A percentile compares a stretch with the other conserved stretches of the same genome.
These are phyloP conservation scores for Melanotaenia boesemani DNA, from an alignment of 2,797 vertebrate species.

Conservation along the genomic window DNA sequence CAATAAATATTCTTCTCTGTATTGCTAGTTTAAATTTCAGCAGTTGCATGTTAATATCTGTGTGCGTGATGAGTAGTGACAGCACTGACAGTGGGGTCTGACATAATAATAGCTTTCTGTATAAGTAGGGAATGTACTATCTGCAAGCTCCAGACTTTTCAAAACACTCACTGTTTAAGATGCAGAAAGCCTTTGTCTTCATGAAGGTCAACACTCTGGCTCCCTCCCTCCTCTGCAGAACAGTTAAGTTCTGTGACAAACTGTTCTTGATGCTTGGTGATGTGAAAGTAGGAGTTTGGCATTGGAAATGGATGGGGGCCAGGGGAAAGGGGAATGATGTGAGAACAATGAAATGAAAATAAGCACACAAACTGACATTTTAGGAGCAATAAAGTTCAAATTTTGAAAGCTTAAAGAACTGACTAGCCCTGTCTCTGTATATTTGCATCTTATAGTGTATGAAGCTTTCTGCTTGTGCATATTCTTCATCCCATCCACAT, in stretches of 20 bases:
- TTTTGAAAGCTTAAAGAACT: neutral
- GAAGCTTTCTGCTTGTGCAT: constrained; percentile 4
- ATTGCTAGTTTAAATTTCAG: constrained; percentile 23
- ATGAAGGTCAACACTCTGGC: constrained; percentile 65
- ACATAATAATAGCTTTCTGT: constrained; percentile 55
- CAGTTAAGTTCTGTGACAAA: constrained; percentile 61
- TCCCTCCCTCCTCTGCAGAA: constrained; percentile 26
- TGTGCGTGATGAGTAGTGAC: constrained; percentile 45
- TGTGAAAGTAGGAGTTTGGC: constrained; percentile 20
- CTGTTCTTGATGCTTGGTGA: constrained; percentile 54
- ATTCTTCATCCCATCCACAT: constrained; percentile 6
- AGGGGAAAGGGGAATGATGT: constrained; percentile 7
- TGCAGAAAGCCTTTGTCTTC: constrained; percentile 68
- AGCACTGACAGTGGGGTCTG: constrained; percentile 40
- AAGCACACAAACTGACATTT: neutral
- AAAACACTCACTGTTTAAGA: constrained; percentile 67
- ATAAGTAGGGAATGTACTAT: constrained; percentile 51
- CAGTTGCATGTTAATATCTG: neutral
- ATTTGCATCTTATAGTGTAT: neutral
- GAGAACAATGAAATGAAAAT: neutral
- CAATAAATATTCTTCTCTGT: constrained; percentile 9
- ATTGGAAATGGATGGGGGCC: neutral
- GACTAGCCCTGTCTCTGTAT: neutral
- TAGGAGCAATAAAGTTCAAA: neutral
- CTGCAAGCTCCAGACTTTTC: constrained; percentile 46